Evolutionary conservation across 2,113 vertebrate genomes (phyloP), one percentile per base, ranked within the genome.

Genomic region (Gopherus evgoodei): DNA sequence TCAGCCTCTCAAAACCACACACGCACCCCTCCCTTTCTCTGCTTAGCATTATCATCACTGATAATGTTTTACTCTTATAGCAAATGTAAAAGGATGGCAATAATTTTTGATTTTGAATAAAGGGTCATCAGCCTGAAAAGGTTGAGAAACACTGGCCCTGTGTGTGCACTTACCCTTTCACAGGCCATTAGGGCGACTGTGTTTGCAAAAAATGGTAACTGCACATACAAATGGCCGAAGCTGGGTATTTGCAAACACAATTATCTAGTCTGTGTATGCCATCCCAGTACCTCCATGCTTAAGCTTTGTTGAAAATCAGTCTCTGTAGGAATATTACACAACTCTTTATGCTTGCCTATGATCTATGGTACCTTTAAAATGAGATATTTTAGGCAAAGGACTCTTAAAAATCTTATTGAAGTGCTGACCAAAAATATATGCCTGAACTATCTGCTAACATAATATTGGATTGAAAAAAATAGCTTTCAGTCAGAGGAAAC

Each of bases 401-500:
- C 22, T 65, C 49, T 62, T 80, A 53, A 49, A 52, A 52, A 35
- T 65, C 56, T 52, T 35, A 17, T n/a, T 69, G 35, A 78, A 44
- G 72, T 5, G 44, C 35, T 50, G 47, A 90, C 29, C 14, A 75
- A 83, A 56, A 44, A 14, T 76, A 25, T 50, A 38, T 84, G 81
- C 81, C 65, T 49, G 62, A 79, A 65, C 21, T 38, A 13, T 47
- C 76, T 57, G 53, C 44, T 57, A 25, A 13, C 50, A 31, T 80
- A 52, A 27, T 78, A 13, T 27, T 44, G 9, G 52, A 49, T 4
- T 59, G n/a, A 24, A 90, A 86, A 35, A 65, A 91, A 24, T 14
- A 1, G 0, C n/a, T 65, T 59, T 83, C 87, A 86, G 14, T 10
- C 0, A 0, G 10, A 47, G 27, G 80, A 2, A 88, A 38, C 56